Base-by-base conservation (phyloP, 2,113 vertebrate species). In the Salvator merianae region DNA sequence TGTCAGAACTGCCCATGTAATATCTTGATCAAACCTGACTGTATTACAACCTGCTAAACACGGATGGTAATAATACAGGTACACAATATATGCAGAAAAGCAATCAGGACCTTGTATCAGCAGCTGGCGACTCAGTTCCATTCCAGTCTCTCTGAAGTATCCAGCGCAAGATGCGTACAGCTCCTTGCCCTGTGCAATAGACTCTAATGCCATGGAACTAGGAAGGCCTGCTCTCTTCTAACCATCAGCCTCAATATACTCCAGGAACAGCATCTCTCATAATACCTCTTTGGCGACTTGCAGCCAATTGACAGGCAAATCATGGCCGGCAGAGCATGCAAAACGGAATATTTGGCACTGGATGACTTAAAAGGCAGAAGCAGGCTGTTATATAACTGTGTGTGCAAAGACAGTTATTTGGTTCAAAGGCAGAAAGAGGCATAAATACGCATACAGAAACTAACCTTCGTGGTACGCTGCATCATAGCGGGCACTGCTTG, bases 391-490 rank as follows among this genome's bases (percentile, higher is more conserved):
- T 62, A 79, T 62, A 81, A 87, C 68, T 55, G 82, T 7, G 55
- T 72, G 70, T 83, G 76, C 70, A 20, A 38, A 83, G 80, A n/a
- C 30, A 74, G 22, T 24, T 2, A 34, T 55, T 9, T 24, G 22
- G 18, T 38, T 83, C 12, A 71, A 72, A 1, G 38, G 12, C 7
- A 82, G 36, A 75, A 2, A 59, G 14, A 53, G 5, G 62, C 55
- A 28, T 2, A 63, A 50, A 78, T 83, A 47, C 32, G 38, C 2
- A 47, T 0, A 71, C 84, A 34, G 68, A 82, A 79, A 96, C 94
- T 91, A 81, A 91, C 92, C 94, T 95, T 91, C 84, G 89, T 90
- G 86, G 87, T 88, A 91, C 18, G 75, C 83, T 95, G 91, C 91
- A 76, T 82, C 86, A 50, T 53, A 92, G 83, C 55, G 89, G 53